Conservation (phyloP, 2,888 invertebrate genomes). For the Sphaeridia pumilis region DNA sequence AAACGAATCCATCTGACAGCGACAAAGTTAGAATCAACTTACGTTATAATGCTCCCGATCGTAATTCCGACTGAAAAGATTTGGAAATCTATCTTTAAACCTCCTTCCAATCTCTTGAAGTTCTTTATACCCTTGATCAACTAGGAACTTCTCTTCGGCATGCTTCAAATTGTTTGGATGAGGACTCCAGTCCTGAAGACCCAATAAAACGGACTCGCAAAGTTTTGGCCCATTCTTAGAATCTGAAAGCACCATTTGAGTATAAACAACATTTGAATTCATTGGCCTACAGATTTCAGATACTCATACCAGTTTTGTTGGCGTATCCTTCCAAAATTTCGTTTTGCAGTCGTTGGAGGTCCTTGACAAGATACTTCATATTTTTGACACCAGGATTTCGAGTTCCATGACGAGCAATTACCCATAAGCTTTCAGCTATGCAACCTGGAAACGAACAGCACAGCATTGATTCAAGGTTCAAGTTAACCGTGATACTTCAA, state of each 20-base stretch:
- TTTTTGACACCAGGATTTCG: constrained; percentile 24
- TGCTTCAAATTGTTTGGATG: constrained; percentile 40
- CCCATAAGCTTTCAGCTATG: constrained; percentile 21
- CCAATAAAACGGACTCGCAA: constrained; percentile 41
- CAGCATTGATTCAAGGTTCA: not conserved
- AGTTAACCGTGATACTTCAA: not conserved
- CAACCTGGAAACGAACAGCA: constrained; percentile 25
- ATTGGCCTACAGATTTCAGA: not conserved
- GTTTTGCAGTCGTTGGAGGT: constrained; percentile 12
- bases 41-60: constrained; percentile 50
- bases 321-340: constrained; percentile 20
- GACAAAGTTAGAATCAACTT: constrained; percentile 16
- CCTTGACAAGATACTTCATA: constrained; percentile 17
- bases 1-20: not conserved
- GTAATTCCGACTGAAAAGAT: constrained; percentile 51
- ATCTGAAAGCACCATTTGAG: not conserved
- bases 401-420: constrained; percentile 30
- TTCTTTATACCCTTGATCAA: constrained; percentile 65
- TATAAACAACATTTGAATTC: not conserved
- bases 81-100: constrained; percentile 59
- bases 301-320: too few relatives aligned
- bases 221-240: constrained; percentile 28
- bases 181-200: constrained; percentile 51
- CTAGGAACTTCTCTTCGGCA: constrained; percentile 50
- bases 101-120: constrained; percentile 59